Evolutionary conservation across 2,113 vertebrate species (phyloP), one percentile per base, ranked within the genome.

Genomic region (Psilopogon haemacephalus): DNA sequence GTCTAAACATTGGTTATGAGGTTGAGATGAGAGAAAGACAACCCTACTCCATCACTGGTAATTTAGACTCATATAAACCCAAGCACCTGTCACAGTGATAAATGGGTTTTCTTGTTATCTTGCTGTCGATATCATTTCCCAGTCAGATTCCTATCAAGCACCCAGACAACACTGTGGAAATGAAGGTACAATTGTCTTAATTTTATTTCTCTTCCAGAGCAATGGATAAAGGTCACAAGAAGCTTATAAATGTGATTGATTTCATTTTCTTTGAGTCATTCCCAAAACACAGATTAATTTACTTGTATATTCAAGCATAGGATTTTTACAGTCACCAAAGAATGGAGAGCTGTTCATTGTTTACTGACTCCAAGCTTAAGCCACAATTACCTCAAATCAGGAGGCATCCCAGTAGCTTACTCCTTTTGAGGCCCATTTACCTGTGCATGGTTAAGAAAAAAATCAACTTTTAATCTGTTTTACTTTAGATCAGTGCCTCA

Each of bases 21-120:
- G 54, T 85, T 95, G 89, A 97, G 75, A 94, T 94, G 88, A 95
- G 81, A 92, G 75, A 94, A 86, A 97, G 94, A 96, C 81, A 97
- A 88, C 86, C 84, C 72, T 93, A 94, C 77, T 97, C 90, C 85
- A 94, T 97, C 93, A 97, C 71, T 94, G 79, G 86, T 95, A 96
- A 97, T 97, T 95, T 96, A 96, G 80, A 94, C 95, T 89, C 80
- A 27, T 76, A 94, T 94, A 95, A 96, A 97, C 90, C 70, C 56
- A 7, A 96, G 87, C 59, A 85, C 50, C 92, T 80, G 67, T 96
- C 95, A 97, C 44, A 77, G 56, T 97, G 97, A 97, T 96, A 93
- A 94, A 97, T 97, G 80, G 72, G 59, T 92, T 96, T 97, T 95
- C 88, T 96, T 97, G 79, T 97, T 97, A 96, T 97, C 94, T 97